Evolutionary conservation across 2,888 invertebrate species (phyloP).

Genomic region (Hoplodrina blanda): DNA sequence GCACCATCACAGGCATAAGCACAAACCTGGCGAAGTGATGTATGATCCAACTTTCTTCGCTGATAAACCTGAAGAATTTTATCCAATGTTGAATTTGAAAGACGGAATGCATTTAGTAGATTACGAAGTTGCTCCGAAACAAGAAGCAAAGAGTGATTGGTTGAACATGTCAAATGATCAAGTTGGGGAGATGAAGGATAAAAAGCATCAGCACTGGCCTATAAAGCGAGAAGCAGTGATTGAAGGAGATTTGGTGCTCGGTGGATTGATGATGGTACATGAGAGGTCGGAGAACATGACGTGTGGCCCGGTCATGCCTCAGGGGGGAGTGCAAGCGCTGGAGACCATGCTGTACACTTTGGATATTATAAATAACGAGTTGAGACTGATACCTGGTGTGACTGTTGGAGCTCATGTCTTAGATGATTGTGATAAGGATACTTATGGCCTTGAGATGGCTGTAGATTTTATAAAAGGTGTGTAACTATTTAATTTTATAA

Average conservation of each 20-base stretch:
- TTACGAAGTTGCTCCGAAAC: conserved; percentile 69
- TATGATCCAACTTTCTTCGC: conserved; percentile 67
- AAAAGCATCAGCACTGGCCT: conserved; percentile 92
- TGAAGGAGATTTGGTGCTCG: conserved; percentile 96
- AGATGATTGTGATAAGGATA: conserved; percentile 99
- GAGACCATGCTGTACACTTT: conserved; percentile 98
- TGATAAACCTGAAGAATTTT: conserved; percentile 68
- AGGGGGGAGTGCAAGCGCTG: conserved; percentile 96
- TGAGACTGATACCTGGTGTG: conserved; percentile 93
- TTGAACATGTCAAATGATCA: conserved; percentile 83
- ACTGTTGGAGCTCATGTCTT: conserved; percentile 96
- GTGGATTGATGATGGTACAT: conserved; percentile 98
- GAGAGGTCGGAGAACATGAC: conserved; percentile 96
- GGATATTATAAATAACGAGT: conserved; percentile 93
- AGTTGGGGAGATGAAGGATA: conserved; percentile 82
- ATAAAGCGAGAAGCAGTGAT: conserved; percentile 96
- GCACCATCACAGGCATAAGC: conserved; percentile 84
- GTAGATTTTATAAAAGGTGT: conserved; percentile 98
- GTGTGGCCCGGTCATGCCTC: conserved; percentile 98
- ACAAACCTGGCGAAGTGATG: conserved; percentile 73
- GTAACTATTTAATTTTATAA: neutral
- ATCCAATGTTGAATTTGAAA: conserved; percentile 70
- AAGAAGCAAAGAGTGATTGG: conserved; percentile 79
- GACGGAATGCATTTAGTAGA: conserved; percentile 72
- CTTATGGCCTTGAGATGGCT: conserved; percentile 98